These are phyloP conservation scores for Eupithecia insigniata DNA, from an alignment of 2,888 invertebrate species.

Conservation along the genomic window DNA sequence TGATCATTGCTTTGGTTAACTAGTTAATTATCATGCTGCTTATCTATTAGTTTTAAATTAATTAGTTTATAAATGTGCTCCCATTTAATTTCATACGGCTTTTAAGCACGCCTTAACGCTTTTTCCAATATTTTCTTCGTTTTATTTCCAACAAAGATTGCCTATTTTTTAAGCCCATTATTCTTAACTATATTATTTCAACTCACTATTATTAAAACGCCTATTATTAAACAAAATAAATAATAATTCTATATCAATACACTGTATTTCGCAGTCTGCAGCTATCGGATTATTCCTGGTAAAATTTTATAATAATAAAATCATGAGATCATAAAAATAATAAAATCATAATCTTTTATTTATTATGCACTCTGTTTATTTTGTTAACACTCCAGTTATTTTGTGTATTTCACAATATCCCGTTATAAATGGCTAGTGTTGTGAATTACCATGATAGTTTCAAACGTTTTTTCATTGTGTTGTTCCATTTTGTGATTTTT, in stretches of 20 bases:
- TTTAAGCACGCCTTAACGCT: conserved; percentile 11
- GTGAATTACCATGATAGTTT: too few relatives aligned
- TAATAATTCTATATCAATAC: conserved; percentile 66
- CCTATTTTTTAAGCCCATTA: conserved; percentile 35
- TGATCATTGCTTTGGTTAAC: not conserved
- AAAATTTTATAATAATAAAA: conserved; percentile 69
- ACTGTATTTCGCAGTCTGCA: conserved; percentile 87
- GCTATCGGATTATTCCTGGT: conserved; percentile 90
- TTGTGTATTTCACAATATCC: too few relatives aligned
- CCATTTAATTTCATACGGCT: not conserved
- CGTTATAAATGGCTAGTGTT: too few relatives aligned
- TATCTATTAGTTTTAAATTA: not conserved
- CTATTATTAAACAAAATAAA: conserved; percentile 57
- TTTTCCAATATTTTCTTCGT: not conserved
- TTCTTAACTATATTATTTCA: conserved; percentile 35
- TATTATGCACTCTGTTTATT: conserved; percentile 21
- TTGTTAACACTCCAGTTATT: conserved; percentile 7
- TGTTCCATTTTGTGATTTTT: conserved; percentile 21
- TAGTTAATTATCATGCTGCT: not conserved
- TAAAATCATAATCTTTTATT: conserved; percentile 45
- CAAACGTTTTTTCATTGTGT: conserved; percentile 32
- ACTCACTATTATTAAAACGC: conserved; percentile 34
- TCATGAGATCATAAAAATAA: conserved; percentile 55
- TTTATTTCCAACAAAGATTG: conserved; percentile 30
- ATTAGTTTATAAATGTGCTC: not conserved